Evolutionary conservation across 2,888 invertebrate species (phyloP), one percentile per base, ranked within the genome.

Genomic region (Aspidiotus destructor): DNA sequence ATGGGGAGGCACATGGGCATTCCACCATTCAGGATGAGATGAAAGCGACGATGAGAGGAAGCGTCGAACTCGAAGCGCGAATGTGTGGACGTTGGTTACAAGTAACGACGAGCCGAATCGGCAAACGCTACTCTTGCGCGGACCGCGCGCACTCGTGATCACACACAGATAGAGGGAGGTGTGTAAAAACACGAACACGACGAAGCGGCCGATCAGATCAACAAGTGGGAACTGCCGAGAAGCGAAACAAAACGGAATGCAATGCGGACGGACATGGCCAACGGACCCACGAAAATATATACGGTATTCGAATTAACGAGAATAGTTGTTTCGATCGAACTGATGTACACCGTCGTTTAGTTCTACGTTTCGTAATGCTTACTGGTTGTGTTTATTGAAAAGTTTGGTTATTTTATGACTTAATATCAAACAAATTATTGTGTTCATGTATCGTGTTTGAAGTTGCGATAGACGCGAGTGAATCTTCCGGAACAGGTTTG

Each of bases 261-360:
- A 13, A n/a, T 48, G 10, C 48, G 6, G 6, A 48, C n/a, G 48
- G n/a, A 48, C 11, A 48, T 48, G n/a, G 48, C 10, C 10, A n/a
- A 13, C 11, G 11, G 48, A 48, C 10, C 11, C 48, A 11, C n/a
- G 48, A 48, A 48, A n/a, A 11, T n/a, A 13, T 11, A 48, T 13
- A 48, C 48, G n/a, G 48, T 48, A 48, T 48, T 13, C 10, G 28
- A 28, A 28, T 28, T 28, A 28, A 28, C 28, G 28, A 28, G 28
- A 28, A 28, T 28, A 28, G 28, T 28, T 28, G 28, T 28, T 28
- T 28, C 28, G 28, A n/a, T 48, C 11, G n/a, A 48, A 48, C 48
- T 48, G 48, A 13, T n/a, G 48, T n/a, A 48, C n/a, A 48, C 48
- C 48, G n/a, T 48, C 48, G 48, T 48, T 48, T 48, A 48, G 48